Percentiles rank a stretch among this genome's conserved stretches.
Conservation (phyloP, 2,888 invertebrate species). For the Mythimna albipuncta region DNA sequence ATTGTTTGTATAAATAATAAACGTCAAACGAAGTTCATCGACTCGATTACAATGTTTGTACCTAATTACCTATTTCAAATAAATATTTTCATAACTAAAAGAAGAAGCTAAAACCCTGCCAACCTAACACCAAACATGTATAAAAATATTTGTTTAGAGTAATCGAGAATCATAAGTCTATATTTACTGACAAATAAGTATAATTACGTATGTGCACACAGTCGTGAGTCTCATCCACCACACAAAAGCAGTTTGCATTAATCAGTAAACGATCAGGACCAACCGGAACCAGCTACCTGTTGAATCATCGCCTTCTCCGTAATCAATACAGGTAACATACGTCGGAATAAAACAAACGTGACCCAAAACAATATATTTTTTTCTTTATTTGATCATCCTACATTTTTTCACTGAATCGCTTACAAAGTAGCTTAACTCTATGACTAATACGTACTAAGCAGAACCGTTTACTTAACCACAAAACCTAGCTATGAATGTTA, state of each 20-base stretch:
- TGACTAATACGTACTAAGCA: conserved; percentile 28
- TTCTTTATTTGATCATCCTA: conserved; percentile 8
- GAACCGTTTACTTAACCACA: conserved; percentile 23
- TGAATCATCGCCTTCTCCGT: conserved; percentile 61
- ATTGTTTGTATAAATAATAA: background rate
- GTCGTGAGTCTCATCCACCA: conserved; percentile 59
- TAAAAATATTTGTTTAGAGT: conserved; percentile 37
- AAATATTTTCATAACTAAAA: conserved; percentile 23
- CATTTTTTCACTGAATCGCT: conserved; percentile 22
- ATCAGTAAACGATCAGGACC: conserved; percentile 65
- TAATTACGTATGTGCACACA: conserved; percentile 57
- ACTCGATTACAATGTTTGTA: background rate
- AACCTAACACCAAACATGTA: conserved; percentile 11
- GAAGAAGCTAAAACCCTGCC: conserved; percentile 15
- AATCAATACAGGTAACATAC: conserved; percentile 51
- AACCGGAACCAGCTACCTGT: conserved; percentile 66
- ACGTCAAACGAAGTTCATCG: conserved; percentile 14
- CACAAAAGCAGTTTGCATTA: conserved; percentile 66
- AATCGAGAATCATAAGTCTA: conserved; percentile 27
- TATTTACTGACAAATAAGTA: conserved; percentile 50
- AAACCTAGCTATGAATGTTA: conserved; percentile 1
- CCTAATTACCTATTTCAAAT: background rate
- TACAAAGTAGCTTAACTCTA: conserved; percentile 8
- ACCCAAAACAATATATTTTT: conserved; percentile 25
- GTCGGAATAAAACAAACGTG: conserved; percentile 42